phyloP scores from a whole-genome alignment of 2,113 vertebrate species.

The Antechinus stuartii region DNA sequence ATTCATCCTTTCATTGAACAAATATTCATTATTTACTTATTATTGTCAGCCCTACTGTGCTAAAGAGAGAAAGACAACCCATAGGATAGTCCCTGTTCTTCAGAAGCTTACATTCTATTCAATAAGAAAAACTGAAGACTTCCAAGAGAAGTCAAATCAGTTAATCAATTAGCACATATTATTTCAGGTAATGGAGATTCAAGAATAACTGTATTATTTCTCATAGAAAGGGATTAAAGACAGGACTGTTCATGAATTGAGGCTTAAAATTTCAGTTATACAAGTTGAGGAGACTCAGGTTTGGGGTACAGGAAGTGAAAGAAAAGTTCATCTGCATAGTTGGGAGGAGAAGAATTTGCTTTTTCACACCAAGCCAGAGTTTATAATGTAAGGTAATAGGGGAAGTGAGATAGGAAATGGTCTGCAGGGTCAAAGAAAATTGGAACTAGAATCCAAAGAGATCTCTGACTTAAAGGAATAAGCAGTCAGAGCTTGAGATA shows the following conservation, averaged over 20 bases:
- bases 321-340: not conserved
- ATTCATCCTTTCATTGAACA: not conserved
- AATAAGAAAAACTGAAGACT: not conserved
- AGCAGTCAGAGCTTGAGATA: not conserved
- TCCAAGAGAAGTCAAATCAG: not conserved
- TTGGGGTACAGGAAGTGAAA: not conserved
- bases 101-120: not conserved
- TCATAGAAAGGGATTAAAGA: not conserved
- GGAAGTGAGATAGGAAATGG: not conserved
- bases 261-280: not conserved
- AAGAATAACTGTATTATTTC: not conserved
- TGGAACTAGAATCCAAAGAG: not conserved
- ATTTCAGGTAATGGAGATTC: not conserved
- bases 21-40: not conserved
- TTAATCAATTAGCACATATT: not conserved
- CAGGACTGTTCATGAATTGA: not conserved
- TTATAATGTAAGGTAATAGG: not conserved
- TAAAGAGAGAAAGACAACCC: not conserved
- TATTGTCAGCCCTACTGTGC: not conserved
- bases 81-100: not conserved
- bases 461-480: not conserved
- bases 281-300: not conserved
- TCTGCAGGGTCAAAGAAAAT: not conserved
- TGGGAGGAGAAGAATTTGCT: not conserved
- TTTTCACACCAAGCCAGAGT: not conserved